phyloP scores from a whole-genome alignment of 2,113 vertebrate genomes.

The Lamprotornis superbus region DNA sequence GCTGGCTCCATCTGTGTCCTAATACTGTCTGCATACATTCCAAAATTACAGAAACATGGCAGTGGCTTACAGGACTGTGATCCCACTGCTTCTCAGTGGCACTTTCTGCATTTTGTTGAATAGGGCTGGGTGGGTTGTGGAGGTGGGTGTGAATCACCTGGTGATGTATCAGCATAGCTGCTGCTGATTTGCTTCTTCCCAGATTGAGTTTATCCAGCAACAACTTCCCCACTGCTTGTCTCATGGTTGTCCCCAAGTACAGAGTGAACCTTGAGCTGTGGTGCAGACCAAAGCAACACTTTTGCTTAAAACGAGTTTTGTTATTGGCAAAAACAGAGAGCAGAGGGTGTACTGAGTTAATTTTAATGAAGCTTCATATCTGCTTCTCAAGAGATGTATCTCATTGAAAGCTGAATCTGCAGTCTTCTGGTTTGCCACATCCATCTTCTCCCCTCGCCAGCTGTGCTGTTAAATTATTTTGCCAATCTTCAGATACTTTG shows the following conservation, averaged over 20 bases:
- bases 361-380: neutral
- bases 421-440: neutral
- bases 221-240: neutral
- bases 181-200: neutral
- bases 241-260: neutral
- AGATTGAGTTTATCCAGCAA: neutral
- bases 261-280: rapidly evolving
- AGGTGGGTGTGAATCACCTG: neutral
- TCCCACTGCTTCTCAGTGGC: neutral
- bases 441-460: neutral
- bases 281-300: neutral
- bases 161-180: neutral
- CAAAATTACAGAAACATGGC: neutral
- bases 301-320: neutral
- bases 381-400: neutral
- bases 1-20: neutral
- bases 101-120: neutral
- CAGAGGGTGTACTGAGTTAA: neutral
- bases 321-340: neutral
- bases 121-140: rapidly evolving
- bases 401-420: neutral
- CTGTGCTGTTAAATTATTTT: neutral
- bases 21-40: neutral
- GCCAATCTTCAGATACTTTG: neutral
- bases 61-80: neutral